phyloP scores from a whole-genome alignment of 2,888 invertebrate species.

The Patella caerulea region DNA sequence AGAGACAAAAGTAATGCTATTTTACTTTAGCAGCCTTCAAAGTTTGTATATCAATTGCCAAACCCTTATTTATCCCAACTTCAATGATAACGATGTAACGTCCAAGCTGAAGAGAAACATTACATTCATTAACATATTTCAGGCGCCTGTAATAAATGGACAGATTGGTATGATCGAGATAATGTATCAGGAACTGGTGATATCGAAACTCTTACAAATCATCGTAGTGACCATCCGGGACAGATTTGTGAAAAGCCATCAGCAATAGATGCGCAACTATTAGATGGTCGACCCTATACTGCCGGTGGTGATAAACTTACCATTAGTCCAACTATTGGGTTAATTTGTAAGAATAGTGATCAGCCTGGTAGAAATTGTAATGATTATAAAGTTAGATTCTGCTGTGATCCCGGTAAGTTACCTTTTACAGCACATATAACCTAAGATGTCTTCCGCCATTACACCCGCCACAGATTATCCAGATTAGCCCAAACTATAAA shows the following conservation, averaged over 20 bases:
- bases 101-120: too few relatives aligned
- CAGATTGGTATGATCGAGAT: background rate
- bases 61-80: too few relatives aligned
- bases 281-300: background rate
- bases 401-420: background rate
- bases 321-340: background rate
- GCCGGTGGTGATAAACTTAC: background rate
- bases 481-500: too few relatives aligned
- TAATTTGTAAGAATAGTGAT: background rate
- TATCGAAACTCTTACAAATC: background rate
- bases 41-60: too few relatives aligned
- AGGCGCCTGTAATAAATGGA: background rate
- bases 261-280: background rate
- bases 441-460: too few relatives aligned
- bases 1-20: too few relatives aligned
- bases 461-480: too few relatives aligned
- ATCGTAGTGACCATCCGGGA: background rate
- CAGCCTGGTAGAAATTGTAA: background rate
- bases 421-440: too few relatives aligned
- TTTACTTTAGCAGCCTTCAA: too few relatives aligned
- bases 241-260: background rate
- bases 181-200: background rate
- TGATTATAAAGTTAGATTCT: slow-evolving; percentile 10
- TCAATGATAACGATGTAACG: too few relatives aligned
- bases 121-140: too few relatives aligned